Evolutionary conservation across 2,113 vertebrate genomes (phyloP).

Genomic region (Motacilla alba): DNA sequence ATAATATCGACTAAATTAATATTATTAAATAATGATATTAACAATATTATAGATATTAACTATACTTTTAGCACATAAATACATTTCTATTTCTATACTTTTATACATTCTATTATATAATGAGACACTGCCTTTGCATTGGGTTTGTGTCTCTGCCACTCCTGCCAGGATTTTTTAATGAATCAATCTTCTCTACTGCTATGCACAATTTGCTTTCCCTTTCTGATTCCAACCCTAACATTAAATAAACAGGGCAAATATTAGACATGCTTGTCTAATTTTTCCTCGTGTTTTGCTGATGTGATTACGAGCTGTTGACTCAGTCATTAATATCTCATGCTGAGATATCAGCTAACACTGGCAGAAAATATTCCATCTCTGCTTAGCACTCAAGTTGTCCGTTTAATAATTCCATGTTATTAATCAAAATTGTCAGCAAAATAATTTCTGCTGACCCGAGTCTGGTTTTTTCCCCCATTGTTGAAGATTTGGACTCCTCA

Average conservation of each 20-base stretch:
- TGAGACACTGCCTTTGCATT: not conserved
- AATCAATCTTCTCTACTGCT: not conserved
- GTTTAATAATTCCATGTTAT: not conserved
- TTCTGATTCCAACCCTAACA: not conserved
- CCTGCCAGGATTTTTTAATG: not conserved
- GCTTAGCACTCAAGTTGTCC: not conserved
- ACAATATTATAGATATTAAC: too few relatives aligned
- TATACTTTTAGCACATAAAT: too few relatives aligned
- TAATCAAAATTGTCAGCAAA: not conserved
- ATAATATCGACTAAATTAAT: too few relatives aligned
- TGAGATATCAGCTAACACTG: not conserved
- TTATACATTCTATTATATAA: not conserved
- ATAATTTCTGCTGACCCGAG: not conserved
- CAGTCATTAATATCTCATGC: not conserved
- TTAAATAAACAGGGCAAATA: slow-evolving; percentile 10
- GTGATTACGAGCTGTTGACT: not conserved
- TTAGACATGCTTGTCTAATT: not conserved
- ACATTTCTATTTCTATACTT: not conserved
- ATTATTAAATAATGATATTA: too few relatives aligned
- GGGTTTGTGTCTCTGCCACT: not conserved
- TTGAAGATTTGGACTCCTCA: not conserved
- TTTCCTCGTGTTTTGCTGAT: not conserved
- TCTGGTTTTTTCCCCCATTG: not conserved
- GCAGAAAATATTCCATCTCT: not conserved
- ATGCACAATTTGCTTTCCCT: not conserved